Base-by-base conservation (phyloP, 2,888 invertebrate species). In the Arctia plantaginis region DNA sequence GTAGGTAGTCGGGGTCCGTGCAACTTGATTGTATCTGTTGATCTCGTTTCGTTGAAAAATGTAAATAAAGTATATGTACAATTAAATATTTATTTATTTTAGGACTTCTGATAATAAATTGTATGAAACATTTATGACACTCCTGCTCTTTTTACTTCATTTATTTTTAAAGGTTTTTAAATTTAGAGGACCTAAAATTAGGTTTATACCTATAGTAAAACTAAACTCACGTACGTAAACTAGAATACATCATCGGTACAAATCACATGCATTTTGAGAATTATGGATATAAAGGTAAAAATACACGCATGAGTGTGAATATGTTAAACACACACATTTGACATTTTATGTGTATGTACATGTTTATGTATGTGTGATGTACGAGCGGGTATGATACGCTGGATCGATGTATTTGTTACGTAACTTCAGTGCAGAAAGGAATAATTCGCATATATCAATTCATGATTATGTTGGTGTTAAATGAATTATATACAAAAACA, bases 1-100 rank as follows among this genome's bases (percentile, higher is more conserved):
- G 74, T 75, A 81, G 80, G 76, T 76, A 78, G 82, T 80, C 81
- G 81, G 80, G 78, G 80, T 80, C 73, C 69, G 76, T 80, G 82
- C 72, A 73, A 77, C 71, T 65, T 47, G 78, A 77, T 83, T 67
- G 76, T 82, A 83, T 86, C 83, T 35, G 51, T 71, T 77, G 72
- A 80, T 83, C 82, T 80, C 66, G 76, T 80, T 78, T 69, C 69
- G 74, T 44, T 44, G 18, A 39, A 62, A 47, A 27, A 69, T 69
- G 72, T 73, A 66, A 69, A 55, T 69, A 51, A 39, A 69, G 39
- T 51, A 51, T 73, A 44, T 68, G 33, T 41, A 33, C 35, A n/a
- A 51, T 47, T 35, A 55, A 30, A 30, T 27, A 10, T 12, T 15
- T n/a, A 30, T 59, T 59, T 27, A 59, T 59, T 59, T 59, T 27